Evolutionary conservation across 2,113 vertebrate genomes (phyloP), one percentile per base, ranked within the genome.

Genomic region (Phoenicopterus ruber): DNA sequence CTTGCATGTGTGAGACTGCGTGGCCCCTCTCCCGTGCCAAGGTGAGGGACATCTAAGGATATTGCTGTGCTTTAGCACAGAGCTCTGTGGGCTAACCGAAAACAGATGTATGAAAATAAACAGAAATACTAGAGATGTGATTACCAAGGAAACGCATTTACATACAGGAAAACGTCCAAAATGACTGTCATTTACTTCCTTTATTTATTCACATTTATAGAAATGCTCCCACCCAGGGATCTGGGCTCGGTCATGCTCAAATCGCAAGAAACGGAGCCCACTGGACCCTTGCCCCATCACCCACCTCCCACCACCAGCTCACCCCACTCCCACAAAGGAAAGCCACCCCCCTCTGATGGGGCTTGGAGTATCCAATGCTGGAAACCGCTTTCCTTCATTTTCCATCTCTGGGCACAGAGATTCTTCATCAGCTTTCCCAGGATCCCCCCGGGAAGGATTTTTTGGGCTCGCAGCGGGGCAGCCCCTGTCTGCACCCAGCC

Each of bases 141-240:
- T 97, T 96, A 96, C 96, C 96, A 96, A 97, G 96, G 96, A 97
- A 95, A 97, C 96, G 29, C 95, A 97, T 96, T 96, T 96, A 29
- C 90, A 96, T 96, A 95, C 58, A 96, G 95, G 96, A 95, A 96
- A 95, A 94, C 11, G 38, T 92, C 96, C 96, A 96, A 94, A 96
- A 90, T 19, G n/a, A 93, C 92, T 90, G 93, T 77, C 96, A 77
- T 66, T 91, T 70, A 86, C 94, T 96, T 95, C 92, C 93, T 92
- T 86, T 88, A 95, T 88, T 94, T 94, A 87, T 92, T 83, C 25
- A 2, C 76, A 88, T 93, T 93, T 90, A 58, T 86, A 90, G 85
- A 62, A 92, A 50, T 81, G 92, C 70, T 93, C 82, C 94, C 79
- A 62, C 82, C 79, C 92, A 7, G 66, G 49, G 88, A 80, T 69